phyloP scores from a whole-genome alignment of 2,797 vertebrate genomes.

The Alauda arvensis region DNA sequence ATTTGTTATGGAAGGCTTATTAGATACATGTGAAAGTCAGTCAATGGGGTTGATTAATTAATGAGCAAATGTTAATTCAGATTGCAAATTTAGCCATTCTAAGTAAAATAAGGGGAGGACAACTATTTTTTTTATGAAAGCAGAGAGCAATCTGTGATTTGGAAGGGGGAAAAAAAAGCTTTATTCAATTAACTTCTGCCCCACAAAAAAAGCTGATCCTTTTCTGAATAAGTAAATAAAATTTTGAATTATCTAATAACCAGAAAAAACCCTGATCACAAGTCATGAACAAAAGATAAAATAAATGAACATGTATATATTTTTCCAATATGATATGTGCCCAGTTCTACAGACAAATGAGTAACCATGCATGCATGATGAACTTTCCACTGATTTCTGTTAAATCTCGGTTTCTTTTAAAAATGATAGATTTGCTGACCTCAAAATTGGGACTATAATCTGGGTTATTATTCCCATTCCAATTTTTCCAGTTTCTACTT shows the following conservation, averaged over 20 bases:
- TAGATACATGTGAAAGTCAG: not conserved
- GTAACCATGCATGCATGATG: not conserved
- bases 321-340: not conserved
- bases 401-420: not conserved
- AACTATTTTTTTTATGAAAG: not conserved
- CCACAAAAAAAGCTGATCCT: not conserved
- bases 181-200: not conserved
- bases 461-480: not conserved
- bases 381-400: not conserved
- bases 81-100: not conserved
- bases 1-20: constrained; percentile 21
- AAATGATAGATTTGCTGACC: not conserved
- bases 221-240: not conserved
- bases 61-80: not conserved
- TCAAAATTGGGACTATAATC: not conserved
- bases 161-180: not conserved
- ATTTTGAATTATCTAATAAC: not conserved
- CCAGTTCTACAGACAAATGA: not conserved
- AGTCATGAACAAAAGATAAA: not conserved
- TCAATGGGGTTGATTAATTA: not conserved
- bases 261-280: not conserved
- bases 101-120: not conserved
- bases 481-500: not conserved
- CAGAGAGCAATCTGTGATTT: not conserved
- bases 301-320: not conserved